Evolutionary conservation across 2,113 vertebrate species (phyloP), one percentile per base, ranked within the genome.

Genomic region (Harpagus bidentatus): DNA sequence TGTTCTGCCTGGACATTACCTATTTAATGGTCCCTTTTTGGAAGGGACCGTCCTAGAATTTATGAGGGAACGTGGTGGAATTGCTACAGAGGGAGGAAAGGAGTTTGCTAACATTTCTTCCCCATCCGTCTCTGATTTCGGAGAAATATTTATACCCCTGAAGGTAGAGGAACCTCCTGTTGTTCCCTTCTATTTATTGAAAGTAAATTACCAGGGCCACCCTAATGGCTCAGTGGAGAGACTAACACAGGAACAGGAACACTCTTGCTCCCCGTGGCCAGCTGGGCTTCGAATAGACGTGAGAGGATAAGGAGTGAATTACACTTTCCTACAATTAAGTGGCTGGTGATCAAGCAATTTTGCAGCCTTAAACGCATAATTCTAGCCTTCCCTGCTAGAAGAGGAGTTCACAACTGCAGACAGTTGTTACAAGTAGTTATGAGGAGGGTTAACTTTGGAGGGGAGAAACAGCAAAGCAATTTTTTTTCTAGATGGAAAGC

Each of bases 111-210:
- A 74, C 55, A 82, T 91, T 93, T 92, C 79, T 94, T 86, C 82
- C 48, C 45, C 53, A 67, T 71, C 36, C 38, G 0, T 61, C 88
- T 93, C 91, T 65, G 45, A 88, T 95, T 95, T 94, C 94, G 76
- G 65, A 76, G 82, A 95, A 96, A 91, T 79, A 91, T 58, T 79
- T 93, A 73, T 71, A 96, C 11, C 25, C 47, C 63, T 88, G 71
- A 96, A 96, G 38, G 76, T 62, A 93, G 58, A 93, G 85, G 66
- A 94, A 93, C 77, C 94, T 95, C 95, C 91, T 93, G 83, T 86
- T 95, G 77, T 10, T 97, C 78, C 55, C 63, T 78, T 95, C 50
- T 82, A 38, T 92, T 93, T 92, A 84, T 32, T 50, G 55, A 86
- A 90, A 91, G 87, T 82, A 85, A 96, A 95, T 94, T 86, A 88